phyloP scores from a whole-genome alignment of 2,888 invertebrate genomes.

The Acleris holmiana region DNA sequence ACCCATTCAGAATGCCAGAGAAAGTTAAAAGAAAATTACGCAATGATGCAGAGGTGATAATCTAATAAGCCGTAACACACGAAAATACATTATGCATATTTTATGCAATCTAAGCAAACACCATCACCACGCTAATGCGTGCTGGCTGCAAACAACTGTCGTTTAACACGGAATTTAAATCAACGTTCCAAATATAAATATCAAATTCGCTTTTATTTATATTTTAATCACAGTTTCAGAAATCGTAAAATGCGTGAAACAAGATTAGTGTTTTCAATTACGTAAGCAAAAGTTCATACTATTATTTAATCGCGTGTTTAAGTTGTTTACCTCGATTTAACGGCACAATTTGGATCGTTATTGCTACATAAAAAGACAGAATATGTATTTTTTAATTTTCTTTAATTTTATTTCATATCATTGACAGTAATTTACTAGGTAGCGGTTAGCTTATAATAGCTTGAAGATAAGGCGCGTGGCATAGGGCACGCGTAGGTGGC shows the following conservation, averaged over 20 bases:
- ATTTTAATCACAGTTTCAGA: slow-evolving; percentile 1
- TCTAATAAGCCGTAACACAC: slow-evolving; percentile 41
- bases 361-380: slow-evolving; percentile 27
- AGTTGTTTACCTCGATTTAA: slow-evolving; percentile 46
- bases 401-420: slow-evolving; percentile 8
- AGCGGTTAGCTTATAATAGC: slow-evolving; percentile 56
- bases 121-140: slow-evolving; percentile 28
- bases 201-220: slow-evolving; percentile 2
- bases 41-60: slow-evolving; percentile 45
- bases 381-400: slow-evolving; percentile 15
- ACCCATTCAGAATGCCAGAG: slow-evolving; percentile 49
- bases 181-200: slow-evolving; percentile 21
- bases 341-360: slow-evolving; percentile 45
- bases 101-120: slow-evolving; percentile 38
- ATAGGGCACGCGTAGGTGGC: slow-evolving; percentile 74
- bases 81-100: slow-evolving; percentile 38
- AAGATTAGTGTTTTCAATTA: slow-evolving; percentile 6
- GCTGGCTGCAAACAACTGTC: slow-evolving; percentile 17
- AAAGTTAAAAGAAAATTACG: slow-evolving; percentile 55
- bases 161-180: slow-evolving; percentile 15
- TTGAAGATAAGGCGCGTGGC: slow-evolving; percentile 10
- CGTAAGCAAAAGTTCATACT: slow-evolving; percentile 13
- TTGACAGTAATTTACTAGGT: slow-evolving; percentile 34
- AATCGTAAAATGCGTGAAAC: not conserved
- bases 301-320: slow-evolving; percentile 29